A percentile compares a stretch with the other conserved stretches of the same genome.
These are phyloP conservation scores for Diloba caeruleocephala DNA, from an alignment of 2,888 invertebrate genomes.

Conservation along the genomic window DNA sequence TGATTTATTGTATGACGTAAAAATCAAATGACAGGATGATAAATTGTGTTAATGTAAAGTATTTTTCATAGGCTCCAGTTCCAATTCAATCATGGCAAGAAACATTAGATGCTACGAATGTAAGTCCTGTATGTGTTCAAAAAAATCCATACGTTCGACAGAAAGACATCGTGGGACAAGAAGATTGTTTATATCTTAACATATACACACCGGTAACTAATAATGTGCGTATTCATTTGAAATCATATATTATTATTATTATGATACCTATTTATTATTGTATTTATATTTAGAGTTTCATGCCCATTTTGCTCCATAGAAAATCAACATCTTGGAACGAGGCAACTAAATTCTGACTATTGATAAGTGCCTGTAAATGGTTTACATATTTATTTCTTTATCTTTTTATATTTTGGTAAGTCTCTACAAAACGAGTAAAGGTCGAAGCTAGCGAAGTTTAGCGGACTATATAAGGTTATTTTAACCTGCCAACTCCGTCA, in stretches of 20 bases:
- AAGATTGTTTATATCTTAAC: constrained; percentile 96
- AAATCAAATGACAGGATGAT: too few relatives aligned
- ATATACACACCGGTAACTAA: constrained; percentile 85
- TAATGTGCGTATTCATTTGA: constrained; percentile 65
- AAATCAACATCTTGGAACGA: too few relatives aligned
- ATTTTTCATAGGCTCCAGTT: constrained; percentile 89
- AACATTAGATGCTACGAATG: constrained; percentile 90
- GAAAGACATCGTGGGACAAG: constrained; percentile 91
- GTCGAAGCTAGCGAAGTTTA: constrained; percentile 4
- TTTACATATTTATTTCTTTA: neutral
- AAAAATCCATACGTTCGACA: constrained; percentile 92
- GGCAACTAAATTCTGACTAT: too few relatives aligned
- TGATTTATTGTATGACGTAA: neutral
- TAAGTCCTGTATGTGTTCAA: constrained; percentile 93
- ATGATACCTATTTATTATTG: neutral
- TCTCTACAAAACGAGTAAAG: constrained; percentile 2
- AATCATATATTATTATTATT: neutral
- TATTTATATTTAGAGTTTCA: too few relatives aligned
- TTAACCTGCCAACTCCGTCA: neutral
- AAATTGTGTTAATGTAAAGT: too few relatives aligned
- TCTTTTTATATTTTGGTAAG: neutral
- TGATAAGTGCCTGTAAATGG: too few relatives aligned
- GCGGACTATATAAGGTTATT: constrained; percentile 6
- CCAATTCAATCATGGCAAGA: constrained; percentile 90
- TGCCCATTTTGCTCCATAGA: too few relatives aligned